Percentiles rank a stretch among this genome's conserved stretches.
Conservation (phyloP, 2,113 vertebrate genomes). For the Andinoacara biseriatus region DNA sequence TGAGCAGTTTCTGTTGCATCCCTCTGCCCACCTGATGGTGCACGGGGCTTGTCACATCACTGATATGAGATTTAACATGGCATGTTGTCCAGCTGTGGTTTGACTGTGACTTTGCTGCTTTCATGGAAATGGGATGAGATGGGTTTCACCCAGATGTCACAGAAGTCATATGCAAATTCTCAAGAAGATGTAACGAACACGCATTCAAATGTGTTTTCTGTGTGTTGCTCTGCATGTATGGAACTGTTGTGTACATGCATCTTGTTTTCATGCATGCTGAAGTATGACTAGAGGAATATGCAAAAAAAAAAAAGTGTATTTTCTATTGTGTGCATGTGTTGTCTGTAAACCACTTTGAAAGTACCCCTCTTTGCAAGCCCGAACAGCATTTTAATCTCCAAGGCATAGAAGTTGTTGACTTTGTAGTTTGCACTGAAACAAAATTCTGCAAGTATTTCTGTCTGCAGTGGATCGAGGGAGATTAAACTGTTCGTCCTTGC, state of each 20-base stretch:
- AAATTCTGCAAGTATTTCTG: not conserved
- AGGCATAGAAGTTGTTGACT: conserved; percentile 21
- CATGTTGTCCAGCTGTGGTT: conserved; percentile 38
- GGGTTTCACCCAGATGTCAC: conserved; percentile 5
- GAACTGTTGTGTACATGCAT: not conserved
- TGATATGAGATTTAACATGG: conserved; percentile 20
- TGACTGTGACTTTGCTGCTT: conserved; percentile 12
- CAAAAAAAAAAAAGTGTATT: not conserved
- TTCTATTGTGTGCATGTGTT: conserved; percentile 6
- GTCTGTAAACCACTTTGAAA: conserved; percentile 8
- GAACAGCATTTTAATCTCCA: not conserved
- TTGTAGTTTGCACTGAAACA: conserved; percentile 3
- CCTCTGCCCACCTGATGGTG: conserved; percentile 69
- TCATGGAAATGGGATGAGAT: conserved; percentile 24
- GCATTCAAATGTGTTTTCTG: not conserved
- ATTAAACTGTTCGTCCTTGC: not conserved
- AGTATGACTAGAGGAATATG: not conserved
- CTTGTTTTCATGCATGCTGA: not conserved
- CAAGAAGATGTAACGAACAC: not conserved
- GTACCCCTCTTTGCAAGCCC: not conserved
- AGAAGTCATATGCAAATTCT: not conserved
- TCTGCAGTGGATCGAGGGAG: not conserved
- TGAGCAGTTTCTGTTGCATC: conserved; percentile 69
- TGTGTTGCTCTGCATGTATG: not conserved
- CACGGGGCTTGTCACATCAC: conserved; percentile 46